These are phyloP conservation scores for Dicrostonyx torquatus DNA, from an alignment of 2,797 vertebrate species.

Conservation along the genomic window DNA sequence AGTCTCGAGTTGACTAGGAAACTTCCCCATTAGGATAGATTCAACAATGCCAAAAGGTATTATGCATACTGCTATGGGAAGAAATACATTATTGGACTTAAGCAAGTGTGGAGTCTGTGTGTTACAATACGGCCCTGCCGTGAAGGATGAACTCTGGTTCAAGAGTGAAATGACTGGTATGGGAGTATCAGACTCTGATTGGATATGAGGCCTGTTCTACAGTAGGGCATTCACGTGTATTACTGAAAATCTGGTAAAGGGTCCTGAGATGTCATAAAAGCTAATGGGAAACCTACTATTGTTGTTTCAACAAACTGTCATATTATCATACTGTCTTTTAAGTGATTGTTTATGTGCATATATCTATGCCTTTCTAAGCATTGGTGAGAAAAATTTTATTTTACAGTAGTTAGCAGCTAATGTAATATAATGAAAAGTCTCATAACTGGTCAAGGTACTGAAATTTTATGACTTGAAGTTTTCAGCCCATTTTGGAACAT, in stretches of 20 bases:
- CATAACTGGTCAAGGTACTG: no score
- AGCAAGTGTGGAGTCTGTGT: no score
- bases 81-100: no score
- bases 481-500: background rate
- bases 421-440: no score
- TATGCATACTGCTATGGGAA: background rate
- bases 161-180: background rate
- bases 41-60: background rate
- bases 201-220: background rate
- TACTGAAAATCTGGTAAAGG: background rate
- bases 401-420: background rate
- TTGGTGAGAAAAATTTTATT: background rate
- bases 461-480: background rate
- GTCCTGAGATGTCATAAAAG: background rate
- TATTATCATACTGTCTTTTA: background rate
- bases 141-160: background rate
- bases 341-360: background rate
- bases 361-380: background rate
- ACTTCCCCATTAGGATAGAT: background rate
- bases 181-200: background rate
- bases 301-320: background rate
- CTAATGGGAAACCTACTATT: background rate
- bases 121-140: background rate
- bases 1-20: background rate
- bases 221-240: background rate